Base-by-base conservation (phyloP, 2,113 vertebrate genomes). In the Scopus umbretta region DNA sequence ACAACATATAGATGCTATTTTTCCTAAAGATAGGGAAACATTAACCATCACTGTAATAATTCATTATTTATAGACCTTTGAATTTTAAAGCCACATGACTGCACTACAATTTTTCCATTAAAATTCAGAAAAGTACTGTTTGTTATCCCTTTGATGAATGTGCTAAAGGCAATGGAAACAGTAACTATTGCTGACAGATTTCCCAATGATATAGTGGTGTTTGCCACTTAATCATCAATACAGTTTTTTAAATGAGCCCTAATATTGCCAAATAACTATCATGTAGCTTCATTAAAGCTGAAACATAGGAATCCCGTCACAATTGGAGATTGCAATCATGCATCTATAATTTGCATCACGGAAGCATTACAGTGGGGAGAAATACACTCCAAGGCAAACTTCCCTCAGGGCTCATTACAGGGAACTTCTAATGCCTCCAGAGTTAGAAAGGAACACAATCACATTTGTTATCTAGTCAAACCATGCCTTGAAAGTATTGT, bases 41-140 rank as follows among this genome's bases (percentile, higher is more conserved):
- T 83, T 89, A 96, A 91, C 83, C 74, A 94, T 73, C 73, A 62
- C 70, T 91, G 66, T 89, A 96, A 97, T 79, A 84, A 91, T 94
- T 97, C 32, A 95, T 95, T 95, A 96, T 97, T 95, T 97, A 97
- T 94, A 97, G 89, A 82, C 70, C 62, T 88, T 82, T 92, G 86
- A 89, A 96, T 96, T 96, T 92, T 96, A 91, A 95, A 96, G 70
- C 40, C 92, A 84, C 68, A 87, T 43, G 49, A 88, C 73, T 75
- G 45, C 34, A 73, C 65, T 87, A 68, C 58, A 91, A 34, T 87
- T 94, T 94, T 94, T 49, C 68, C 45, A 91, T 95, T 97, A 95
- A 96, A 92, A 95, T 93, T 90, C 65, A 80, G 86, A 96, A 92
- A 93, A 81, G 42, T 87, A 82, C 71, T 86, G 66, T 93, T 95